Base-by-base conservation (phyloP, 2,113 vertebrate species). In the Thunnus maccoyii region DNA sequence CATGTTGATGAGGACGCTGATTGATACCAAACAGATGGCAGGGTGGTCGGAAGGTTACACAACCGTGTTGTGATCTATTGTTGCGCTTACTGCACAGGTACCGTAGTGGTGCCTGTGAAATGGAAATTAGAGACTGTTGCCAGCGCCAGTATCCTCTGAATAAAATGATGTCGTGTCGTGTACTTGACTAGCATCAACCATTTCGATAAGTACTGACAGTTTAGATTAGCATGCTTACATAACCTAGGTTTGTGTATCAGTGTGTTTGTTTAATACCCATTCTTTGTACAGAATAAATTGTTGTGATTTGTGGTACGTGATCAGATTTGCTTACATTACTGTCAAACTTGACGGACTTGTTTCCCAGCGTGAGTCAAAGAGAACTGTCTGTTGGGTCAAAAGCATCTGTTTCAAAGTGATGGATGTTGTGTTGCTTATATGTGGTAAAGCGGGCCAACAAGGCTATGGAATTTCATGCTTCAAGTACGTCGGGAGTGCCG, bases 1-100 rank as follows among this genome's bases (percentile, higher is more conserved):
- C 22, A 62, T 51, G 85, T 58, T 84, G 85, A 90, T 78, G 88
- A 63, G 52, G 63, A 51, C 8, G 71, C 25, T 72, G 86, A 90
- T 66, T 78, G 89, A 94, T 90, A 16, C 46, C 51, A 73, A 90
- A 76, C 92, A 94, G 89, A 92, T 90, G 89, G 41, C 1, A 27
- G 30, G 55, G 32, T 54, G 55, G 47, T 8, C 0, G 3, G 5
- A 16, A 25, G 76, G 78, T 71, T 62, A 57, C 57, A 12, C 68
- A 46, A 51, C 76, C 55, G 6, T 12, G 16, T 4, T 27, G 58
- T 54, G 83, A 82, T 62, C 55, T 12, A 41, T 76, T 36, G 62
- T 74, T 46, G 56, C 52, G 2, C 51, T 27, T 64, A 17, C 27
- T 41, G 32, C 17, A 9, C 77, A 83, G 85, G 82, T 84, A 70